Evolutionary conservation across 1,140 invertebrate species (phyloP).

Genomic region (Copidosoma floridanum): DNA sequence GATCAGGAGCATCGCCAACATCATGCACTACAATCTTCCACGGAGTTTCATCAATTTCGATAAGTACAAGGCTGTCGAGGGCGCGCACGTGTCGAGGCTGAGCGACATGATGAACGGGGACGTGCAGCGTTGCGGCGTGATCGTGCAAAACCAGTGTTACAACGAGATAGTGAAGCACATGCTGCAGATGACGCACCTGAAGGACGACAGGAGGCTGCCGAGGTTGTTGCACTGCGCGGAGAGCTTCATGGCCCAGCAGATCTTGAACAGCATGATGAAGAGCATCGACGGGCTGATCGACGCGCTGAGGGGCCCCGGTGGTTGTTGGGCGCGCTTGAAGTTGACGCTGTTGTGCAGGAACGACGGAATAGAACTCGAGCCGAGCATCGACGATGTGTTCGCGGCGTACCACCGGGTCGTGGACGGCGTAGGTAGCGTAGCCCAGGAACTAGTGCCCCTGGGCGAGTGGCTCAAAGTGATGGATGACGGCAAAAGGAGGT

Average conservation of each 20-base stretch:
- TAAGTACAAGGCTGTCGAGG: conserved; percentile 19
- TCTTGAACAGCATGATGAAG: conserved; percentile 46
- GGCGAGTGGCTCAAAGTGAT: conserved; percentile 39
- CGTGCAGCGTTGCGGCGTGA: conserved; percentile 31
- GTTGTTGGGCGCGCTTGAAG: conserved; percentile 42
- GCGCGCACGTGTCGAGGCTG: conserved; percentile 29
- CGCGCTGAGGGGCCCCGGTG: conserved; percentile 33
- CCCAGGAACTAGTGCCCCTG: conserved; percentile 47
- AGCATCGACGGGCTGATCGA: conserved; percentile 47
- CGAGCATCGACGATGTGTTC: conserved; percentile 42
- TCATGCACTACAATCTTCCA: conserved; percentile 36
- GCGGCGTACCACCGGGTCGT: conserved; percentile 42
- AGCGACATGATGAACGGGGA: conserved; percentile 30
- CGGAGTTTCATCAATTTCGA: conserved; percentile 28
- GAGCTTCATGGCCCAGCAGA: conserved; percentile 46
- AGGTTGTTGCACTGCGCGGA: conserved; percentile 43
- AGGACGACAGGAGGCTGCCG: conserved; percentile 21
- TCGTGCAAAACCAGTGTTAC: conserved; percentile 44
- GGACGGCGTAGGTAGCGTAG: conserved; percentile 38
- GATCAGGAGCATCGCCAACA: conserved; percentile 39
- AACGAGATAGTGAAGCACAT: conserved; percentile 36
- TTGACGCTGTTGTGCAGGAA: conserved; percentile 43
- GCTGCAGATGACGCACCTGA: conserved; percentile 25
- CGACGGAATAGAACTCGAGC: conserved; percentile 38
- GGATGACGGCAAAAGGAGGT: conserved; percentile 23